Base-by-base conservation (phyloP, 92 coral and sea anemone genomes). In the Nematostella vectensis region DNA sequence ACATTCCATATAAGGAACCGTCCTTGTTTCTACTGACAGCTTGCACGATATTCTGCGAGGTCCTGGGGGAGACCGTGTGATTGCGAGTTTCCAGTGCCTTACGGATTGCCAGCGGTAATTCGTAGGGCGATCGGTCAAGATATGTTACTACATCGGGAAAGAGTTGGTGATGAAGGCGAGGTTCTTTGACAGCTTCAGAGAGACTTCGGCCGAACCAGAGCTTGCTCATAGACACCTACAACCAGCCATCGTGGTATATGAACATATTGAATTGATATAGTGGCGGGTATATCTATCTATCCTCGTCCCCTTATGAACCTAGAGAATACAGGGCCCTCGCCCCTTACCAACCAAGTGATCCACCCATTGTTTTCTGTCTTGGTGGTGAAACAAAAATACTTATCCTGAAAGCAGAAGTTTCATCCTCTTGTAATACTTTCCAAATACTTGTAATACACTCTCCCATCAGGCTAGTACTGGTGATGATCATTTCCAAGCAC, bases 171-270 rank as follows among this genome's bases (percentile, higher is more conserved):
- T 87, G 93, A 18, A 87, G 47, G 1, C 96, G 83, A 15, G 93
- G 87, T 28, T 70, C 58, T 20, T 76, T 16, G 26, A 87, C 85
- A 0, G 87, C 76, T 39, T 69, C 28, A 12, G 54, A 26, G 31
- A 83, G 51, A 58, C 57, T 36, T 53, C 56, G 27, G 1, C 57
- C 77, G 60, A 87, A 83, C 96, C 91, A 87, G 6, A 82, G 74
- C 54, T 72, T 81, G 62, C 76, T 82, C 85, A 81, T 81, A 44
- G 63, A 45, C 2, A 86, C 96, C 96, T 86, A 53, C 0, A 64
- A 25, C 2, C 51, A 37, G 60, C 25, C 3, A 25, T 1, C 25
- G 26, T 10, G 22, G 0, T n/a, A n/a, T n/a, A n/a, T n/a, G n/a
- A n/a, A n/a, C n/a, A n/a, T n/a, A n/a, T n/a, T n/a, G n/a, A n/a